Evolutionary conservation across 2,113 vertebrate genomes (phyloP).

Genomic region (Hyaena hyaena): DNA sequence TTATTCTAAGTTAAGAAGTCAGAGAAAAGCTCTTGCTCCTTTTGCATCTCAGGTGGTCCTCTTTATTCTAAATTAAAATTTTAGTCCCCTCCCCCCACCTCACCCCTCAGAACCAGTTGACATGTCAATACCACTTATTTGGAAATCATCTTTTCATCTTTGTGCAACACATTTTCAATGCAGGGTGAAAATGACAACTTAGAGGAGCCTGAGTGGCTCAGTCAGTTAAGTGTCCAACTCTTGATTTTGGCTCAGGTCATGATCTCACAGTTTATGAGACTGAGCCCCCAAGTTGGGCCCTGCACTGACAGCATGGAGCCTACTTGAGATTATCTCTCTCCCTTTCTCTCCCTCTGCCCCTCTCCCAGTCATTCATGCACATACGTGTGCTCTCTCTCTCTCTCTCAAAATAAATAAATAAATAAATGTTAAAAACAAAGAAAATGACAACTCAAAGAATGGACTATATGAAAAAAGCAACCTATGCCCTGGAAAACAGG

Average conservation of each 20-base stretch:
- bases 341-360: too few relatives aligned
- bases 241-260: too few relatives aligned
- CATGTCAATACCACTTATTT: neutral
- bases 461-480: neutral
- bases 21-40: neutral
- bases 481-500: neutral
- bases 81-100: neutral
- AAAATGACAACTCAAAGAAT: slow-evolving; percentile 31
- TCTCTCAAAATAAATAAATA: too few relatives aligned
- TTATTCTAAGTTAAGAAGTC: neutral
- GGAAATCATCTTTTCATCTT: neutral
- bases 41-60: neutral
- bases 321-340: too few relatives aligned
- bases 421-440: too few relatives aligned
- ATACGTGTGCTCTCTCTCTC: too few relatives aligned
- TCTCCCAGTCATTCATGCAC: too few relatives aligned
- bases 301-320: too few relatives aligned
- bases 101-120: neutral
- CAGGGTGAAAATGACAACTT: neutral
- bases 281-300: too few relatives aligned
- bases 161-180: neutral
- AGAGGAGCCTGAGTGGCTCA: too few relatives aligned
- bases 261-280: too few relatives aligned
- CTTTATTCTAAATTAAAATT: neutral
- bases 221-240: too few relatives aligned